Evolutionary conservation across 2,888 invertebrate genomes (phyloP).

Genomic region (Torymus auratus): DNA sequence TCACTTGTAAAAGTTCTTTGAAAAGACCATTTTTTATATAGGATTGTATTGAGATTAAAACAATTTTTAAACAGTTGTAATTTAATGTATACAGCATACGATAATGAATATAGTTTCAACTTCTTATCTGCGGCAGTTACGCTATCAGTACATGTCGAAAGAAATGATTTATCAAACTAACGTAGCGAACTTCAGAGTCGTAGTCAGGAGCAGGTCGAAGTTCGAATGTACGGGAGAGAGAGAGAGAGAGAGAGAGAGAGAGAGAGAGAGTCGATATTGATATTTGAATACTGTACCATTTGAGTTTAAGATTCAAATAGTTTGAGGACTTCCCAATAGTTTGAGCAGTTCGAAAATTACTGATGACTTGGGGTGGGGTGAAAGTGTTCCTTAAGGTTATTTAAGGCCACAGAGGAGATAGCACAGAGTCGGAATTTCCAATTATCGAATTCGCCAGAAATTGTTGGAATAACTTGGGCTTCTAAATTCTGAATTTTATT

Average conservation of each 20-base stretch:
- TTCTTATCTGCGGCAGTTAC: no score
- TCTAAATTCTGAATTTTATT: slow-evolving; percentile 1
- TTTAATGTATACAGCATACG: no score
- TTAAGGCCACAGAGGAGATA: slow-evolving; percentile 15
- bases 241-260: no score
- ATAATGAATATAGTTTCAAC: no score
- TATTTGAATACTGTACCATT: slow-evolving; percentile 37
- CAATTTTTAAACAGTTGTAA: no score
- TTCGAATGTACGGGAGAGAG: no score
- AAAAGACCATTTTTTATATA: not conserved
- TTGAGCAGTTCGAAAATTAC: slow-evolving; percentile 27
- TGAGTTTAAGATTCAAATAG: slow-evolving; percentile 44
- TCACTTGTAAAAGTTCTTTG: no score
- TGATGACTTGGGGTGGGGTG: slow-evolving; percentile 1
- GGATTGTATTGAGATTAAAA: not conserved
- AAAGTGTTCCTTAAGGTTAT: slow-evolving; percentile 25
- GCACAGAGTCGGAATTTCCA: slow-evolving; percentile 30
- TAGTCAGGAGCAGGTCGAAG: no score
- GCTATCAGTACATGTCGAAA: no score
- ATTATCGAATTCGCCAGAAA: slow-evolving; percentile 33
- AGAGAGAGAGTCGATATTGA: no score
- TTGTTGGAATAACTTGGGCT: slow-evolving; percentile 16
- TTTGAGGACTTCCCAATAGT: slow-evolving; percentile 11
- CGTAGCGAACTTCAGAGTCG: no score
- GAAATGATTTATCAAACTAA: no score